Evolutionary conservation across 2,888 invertebrate genomes (phyloP).

Genomic region (Gnatocerus cornutus): DNA sequence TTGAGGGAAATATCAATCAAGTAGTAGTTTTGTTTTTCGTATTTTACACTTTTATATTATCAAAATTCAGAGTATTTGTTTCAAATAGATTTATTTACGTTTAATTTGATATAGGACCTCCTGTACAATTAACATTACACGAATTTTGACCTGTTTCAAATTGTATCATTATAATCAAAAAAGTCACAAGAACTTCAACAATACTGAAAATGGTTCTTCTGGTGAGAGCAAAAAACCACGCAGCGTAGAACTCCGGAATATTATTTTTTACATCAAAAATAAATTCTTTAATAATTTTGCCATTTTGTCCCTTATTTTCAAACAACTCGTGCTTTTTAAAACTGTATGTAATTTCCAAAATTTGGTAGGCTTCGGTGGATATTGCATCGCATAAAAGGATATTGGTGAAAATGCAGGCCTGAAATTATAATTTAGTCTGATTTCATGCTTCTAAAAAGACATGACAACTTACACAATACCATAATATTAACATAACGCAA

Average conservation of each 20-base stretch:
- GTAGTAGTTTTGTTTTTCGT: no score
- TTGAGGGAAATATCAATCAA: no score
- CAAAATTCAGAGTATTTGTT: no score
- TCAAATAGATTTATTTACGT: not conserved
- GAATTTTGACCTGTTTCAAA: not conserved
- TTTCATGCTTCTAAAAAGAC: not conserved
- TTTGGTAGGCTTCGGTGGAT: not conserved
- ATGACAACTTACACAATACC: constrained; percentile 16
- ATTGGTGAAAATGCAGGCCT: not conserved
- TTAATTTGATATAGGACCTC: not conserved
- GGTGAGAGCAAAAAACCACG: not conserved
- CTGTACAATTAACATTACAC: no score
- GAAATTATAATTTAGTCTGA: not conserved
- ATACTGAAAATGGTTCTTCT: not conserved
- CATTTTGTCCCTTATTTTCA: not conserved
- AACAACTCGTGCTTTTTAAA: not conserved
- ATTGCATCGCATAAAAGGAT: constrained; percentile 12
- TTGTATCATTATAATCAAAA: not conserved
- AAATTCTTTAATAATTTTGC: not conserved
- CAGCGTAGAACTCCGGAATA: not conserved
- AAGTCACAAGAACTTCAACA: not conserved
- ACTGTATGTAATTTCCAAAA: constrained; percentile 1
- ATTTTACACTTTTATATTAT: no score
- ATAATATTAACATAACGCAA: not conserved
- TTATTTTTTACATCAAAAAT: not conserved